Conservation (phyloP, 2,797 vertebrate genomes). For the Cryptoprocta ferox region DNA sequence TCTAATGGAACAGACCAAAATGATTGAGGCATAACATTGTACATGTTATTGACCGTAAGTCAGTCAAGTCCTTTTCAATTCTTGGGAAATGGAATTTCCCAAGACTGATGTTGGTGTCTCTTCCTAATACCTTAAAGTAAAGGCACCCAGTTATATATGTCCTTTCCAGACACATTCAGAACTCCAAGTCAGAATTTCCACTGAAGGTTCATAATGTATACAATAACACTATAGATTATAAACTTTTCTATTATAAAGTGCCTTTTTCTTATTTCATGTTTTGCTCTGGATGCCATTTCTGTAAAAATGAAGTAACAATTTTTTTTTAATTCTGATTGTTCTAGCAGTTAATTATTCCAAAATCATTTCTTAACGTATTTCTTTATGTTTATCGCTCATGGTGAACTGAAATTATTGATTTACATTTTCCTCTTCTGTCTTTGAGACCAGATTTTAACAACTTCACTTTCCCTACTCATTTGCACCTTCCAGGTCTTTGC, state of each 20-base stretch:
- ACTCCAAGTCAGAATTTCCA: neutral
- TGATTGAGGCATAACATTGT: neutral
- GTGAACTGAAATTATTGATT: neutral
- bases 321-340: constrained; percentile 42
- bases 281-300: neutral
- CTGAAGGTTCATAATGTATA: neutral
- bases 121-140: neutral
- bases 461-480: neutral
- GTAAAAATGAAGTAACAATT: constrained; percentile 24
- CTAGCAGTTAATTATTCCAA: neutral
- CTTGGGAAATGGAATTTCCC: neutral
- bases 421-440: neutral
- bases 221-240: neutral
- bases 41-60: neutral
- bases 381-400: neutral
- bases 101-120: neutral
- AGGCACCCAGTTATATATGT: neutral
- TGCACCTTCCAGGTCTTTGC: neutral
- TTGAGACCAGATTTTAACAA: neutral
- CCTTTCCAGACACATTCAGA: neutral
- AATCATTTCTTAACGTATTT: neutral
- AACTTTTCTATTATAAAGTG: neutral
- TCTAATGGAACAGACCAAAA: neutral
- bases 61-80: neutral
- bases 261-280: neutral